Conservation (phyloP, 2,113 vertebrate species). For the Eclectus roratus region DNA sequence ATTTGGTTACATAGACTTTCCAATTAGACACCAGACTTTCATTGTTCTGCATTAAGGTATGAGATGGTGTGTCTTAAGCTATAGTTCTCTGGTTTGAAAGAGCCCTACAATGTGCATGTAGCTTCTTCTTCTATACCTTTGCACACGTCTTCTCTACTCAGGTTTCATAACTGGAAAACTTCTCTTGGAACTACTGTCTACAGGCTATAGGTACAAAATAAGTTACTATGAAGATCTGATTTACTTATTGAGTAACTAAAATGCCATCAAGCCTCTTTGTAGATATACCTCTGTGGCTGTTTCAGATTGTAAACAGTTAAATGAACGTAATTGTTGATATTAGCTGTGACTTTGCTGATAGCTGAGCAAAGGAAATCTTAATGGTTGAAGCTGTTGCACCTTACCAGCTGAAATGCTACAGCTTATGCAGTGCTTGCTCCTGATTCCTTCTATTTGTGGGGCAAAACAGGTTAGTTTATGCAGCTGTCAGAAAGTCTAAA, state of each 20-base stretch:
- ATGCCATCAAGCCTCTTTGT: background rate
- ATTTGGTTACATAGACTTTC: background rate
- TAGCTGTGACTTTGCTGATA: background rate
- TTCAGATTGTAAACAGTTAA: background rate
- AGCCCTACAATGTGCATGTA: background rate
- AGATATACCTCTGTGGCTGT: background rate
- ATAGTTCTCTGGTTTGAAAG: background rate
- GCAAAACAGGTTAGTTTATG: background rate
- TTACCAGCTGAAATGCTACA: background rate
- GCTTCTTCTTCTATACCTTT: background rate
- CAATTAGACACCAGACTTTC: background rate
- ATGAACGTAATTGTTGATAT: background rate
- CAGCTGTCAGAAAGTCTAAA: background rate
- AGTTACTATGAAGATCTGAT: background rate
- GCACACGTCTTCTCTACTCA: background rate
- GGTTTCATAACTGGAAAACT: background rate
- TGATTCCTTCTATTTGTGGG: background rate
- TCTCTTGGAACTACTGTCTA: background rate
- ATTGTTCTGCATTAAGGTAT: background rate
- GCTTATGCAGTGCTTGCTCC: background rate
- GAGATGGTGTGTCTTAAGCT: background rate
- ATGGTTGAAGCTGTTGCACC: background rate
- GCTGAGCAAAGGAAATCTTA: background rate
- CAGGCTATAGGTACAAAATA: background rate
- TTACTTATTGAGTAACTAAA: background rate